phyloP scores from a whole-genome alignment of 2,797 vertebrate genomes.

The Gephyroberyx darwinii region DNA sequence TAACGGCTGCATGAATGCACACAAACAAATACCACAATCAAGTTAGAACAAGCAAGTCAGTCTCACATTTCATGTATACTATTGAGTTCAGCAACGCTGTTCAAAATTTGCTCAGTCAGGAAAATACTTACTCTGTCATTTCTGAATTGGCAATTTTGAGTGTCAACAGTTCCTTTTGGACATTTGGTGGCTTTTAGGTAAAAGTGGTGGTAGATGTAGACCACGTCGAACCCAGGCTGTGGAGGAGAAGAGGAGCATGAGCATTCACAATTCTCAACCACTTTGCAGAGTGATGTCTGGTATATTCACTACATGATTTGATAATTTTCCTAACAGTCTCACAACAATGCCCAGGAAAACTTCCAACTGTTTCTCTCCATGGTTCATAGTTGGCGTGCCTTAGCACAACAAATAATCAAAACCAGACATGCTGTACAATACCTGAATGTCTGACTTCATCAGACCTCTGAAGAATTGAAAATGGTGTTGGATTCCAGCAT shows the following conservation, averaged over 20 bases:
- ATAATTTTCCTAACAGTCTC: too few relatives aligned
- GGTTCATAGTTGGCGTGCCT: too few relatives aligned
- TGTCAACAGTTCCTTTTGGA: slow-evolving; percentile 57
- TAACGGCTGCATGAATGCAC: slow-evolving; percentile 70
- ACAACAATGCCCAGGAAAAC: too few relatives aligned
- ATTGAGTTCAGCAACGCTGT: not conserved
- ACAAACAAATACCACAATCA: slow-evolving; percentile 50
- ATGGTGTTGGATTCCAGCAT: slow-evolving; percentile 60
- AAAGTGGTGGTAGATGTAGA: slow-evolving; percentile 78
- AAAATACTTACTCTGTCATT: slow-evolving; percentile 77
- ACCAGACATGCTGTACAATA: slow-evolving; percentile 28
- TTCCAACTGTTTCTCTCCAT: too few relatives aligned
- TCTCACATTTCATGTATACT: not conserved
- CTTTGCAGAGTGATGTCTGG: not conserved
- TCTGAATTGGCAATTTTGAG: slow-evolving; percentile 70
- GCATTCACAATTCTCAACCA: not conserved
- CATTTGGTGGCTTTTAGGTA: slow-evolving; percentile 80
- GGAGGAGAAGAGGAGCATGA: not conserved
- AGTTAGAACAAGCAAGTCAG: slow-evolving; percentile 42
- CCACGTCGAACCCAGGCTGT: slow-evolving; percentile 76
- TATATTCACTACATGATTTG: not conserved
- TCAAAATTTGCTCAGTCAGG: not conserved
- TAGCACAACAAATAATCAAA: not conserved
- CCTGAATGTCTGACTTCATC: slow-evolving; percentile 64
- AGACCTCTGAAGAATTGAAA: slow-evolving; percentile 74